Evolutionary conservation across 2,113 vertebrate genomes (phyloP).

Genomic region (Caranx ignobilis): DNA sequence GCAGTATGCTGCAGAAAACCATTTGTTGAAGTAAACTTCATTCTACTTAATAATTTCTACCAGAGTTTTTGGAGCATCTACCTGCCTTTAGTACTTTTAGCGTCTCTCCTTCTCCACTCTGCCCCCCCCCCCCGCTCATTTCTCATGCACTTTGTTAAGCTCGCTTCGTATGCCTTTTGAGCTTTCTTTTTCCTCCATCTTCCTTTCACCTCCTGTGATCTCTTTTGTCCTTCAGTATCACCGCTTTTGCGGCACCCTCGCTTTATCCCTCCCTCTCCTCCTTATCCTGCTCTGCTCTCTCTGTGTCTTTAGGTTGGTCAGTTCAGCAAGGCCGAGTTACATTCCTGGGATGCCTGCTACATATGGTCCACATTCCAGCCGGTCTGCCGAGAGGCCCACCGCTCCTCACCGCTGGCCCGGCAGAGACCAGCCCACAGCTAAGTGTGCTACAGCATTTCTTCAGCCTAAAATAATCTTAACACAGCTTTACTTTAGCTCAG

Average conservation of each 20-base stretch:
- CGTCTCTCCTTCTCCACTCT: background rate
- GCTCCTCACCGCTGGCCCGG: slow-evolving; percentile 83
- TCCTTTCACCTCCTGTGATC: background rate
- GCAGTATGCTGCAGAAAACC: background rate
- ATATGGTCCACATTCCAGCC: slow-evolving; percentile 98
- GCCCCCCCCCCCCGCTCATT: background rate
- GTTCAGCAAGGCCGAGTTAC: slow-evolving; percentile 86
- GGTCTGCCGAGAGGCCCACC: slow-evolving; percentile 86
- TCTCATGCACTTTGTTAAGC: background rate
- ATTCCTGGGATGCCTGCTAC: slow-evolving; percentile 96
- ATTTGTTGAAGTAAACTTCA: background rate
- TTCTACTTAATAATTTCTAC: background rate
- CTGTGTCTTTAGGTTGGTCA: slow-evolving; percentile 82
- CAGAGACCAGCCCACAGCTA: slow-evolving; percentile 58
- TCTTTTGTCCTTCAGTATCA: slow-evolving; percentile 22
- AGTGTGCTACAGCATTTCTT: slow-evolving; percentile 82
- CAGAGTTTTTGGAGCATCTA: background rate
- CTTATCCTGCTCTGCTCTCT: slow-evolving; percentile 56
- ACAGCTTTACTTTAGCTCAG: slow-evolving; percentile 33
- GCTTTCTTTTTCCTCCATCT: slow-evolving; percentile 16
- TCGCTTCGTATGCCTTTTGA: background rate
- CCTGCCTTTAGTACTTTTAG: background rate
- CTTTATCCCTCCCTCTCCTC: slow-evolving; percentile 36
- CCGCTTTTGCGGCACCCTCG: slow-evolving; percentile 27
- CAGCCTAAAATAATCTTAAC: slow-evolving; percentile 58